A percentile compares a stretch with the other conserved stretches of the same genome.
Evolutionary conservation across 2,888 invertebrate species (phyloP).

Genomic region (Rhingia campestris): DNA sequence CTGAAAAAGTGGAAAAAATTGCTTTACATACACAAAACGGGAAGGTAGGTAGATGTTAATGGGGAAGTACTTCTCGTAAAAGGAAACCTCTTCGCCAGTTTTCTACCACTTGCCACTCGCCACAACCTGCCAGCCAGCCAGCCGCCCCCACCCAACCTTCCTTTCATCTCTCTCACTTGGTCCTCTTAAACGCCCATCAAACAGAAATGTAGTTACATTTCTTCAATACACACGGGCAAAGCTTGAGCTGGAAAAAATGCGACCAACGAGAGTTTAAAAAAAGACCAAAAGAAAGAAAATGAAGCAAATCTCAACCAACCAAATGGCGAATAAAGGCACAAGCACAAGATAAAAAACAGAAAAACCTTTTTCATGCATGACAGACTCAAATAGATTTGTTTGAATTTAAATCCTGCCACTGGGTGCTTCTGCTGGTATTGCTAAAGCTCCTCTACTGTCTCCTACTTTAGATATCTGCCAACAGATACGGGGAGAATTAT

Average conservation of each 20-base stretch:
- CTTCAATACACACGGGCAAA: slow-evolving; percentile 65
- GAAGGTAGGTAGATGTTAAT: slow-evolving; percentile 74
- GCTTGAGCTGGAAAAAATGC: slow-evolving; percentile 46
- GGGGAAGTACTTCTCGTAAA: slow-evolving; percentile 75
- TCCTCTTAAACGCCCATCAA: slow-evolving; percentile 71
- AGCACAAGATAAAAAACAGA: slow-evolving; percentile 70
- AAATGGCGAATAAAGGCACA: slow-evolving; percentile 74
- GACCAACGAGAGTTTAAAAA: slow-evolving; percentile 29
- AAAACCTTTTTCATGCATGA: slow-evolving; percentile 74
- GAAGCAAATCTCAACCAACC: slow-evolving; percentile 71
- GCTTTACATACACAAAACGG: slow-evolving; percentile 72
- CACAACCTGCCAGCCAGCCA: slow-evolving; percentile 53
- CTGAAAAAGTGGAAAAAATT: slow-evolving; percentile 61
- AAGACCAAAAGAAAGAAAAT: slow-evolving; percentile 48
- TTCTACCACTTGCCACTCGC: slow-evolving; percentile 71
- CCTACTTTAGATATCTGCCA: slow-evolving; percentile 41
- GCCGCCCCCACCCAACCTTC: slow-evolving; percentile 16
- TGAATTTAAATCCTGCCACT: slow-evolving; percentile 73
- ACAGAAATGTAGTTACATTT: slow-evolving; percentile 73
- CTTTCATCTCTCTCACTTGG: slow-evolving; percentile 1
- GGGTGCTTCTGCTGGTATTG: slow-evolving; percentile 23
- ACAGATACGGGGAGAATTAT: slow-evolving; percentile 55
- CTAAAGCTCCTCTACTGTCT: slow-evolving; percentile 51
- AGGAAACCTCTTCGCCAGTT: slow-evolving; percentile 74
- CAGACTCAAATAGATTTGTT: slow-evolving; percentile 74